Evolutionary conservation across 2,113 vertebrate genomes (phyloP).

Genomic region (Psephotus haematonotus): DNA sequence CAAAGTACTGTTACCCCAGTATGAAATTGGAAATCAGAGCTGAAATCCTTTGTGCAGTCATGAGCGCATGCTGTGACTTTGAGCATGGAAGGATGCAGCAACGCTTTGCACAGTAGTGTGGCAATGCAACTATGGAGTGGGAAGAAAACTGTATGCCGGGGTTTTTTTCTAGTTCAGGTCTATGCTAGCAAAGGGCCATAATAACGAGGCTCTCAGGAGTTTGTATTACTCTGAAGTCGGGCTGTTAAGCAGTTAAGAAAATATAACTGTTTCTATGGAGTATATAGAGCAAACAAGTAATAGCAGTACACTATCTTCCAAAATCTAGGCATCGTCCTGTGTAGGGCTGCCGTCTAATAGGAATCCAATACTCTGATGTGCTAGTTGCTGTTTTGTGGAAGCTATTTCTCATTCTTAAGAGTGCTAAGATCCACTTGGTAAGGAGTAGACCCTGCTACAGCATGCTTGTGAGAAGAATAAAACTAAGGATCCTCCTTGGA

Average conservation of each 20-base stretch:
- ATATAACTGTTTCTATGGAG: neutral
- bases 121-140: neutral
- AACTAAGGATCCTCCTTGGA: neutral
- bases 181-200: neutral
- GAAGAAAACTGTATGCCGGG: neutral
- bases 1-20: neutral
- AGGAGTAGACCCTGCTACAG: neutral
- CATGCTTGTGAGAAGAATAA: neutral
- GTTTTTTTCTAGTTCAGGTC: neutral
- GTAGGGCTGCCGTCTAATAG: neutral
- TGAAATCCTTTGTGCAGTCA: neutral
- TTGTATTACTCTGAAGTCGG: neutral
- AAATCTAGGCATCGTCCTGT: neutral
- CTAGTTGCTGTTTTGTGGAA: neutral
- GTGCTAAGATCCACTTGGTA: neutral
- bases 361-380: neutral
- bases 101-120: neutral
- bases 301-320: neutral
- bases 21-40: neutral
- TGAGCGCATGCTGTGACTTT: neutral
- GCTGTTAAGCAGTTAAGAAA: neutral
- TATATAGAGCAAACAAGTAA: neutral
- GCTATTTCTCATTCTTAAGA: neutral
- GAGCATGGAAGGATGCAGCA: neutral
- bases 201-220: neutral